Evolutionary conservation across 2,797 vertebrate species (phyloP).

Genomic region (Acrocephalus scirpaceus): DNA sequence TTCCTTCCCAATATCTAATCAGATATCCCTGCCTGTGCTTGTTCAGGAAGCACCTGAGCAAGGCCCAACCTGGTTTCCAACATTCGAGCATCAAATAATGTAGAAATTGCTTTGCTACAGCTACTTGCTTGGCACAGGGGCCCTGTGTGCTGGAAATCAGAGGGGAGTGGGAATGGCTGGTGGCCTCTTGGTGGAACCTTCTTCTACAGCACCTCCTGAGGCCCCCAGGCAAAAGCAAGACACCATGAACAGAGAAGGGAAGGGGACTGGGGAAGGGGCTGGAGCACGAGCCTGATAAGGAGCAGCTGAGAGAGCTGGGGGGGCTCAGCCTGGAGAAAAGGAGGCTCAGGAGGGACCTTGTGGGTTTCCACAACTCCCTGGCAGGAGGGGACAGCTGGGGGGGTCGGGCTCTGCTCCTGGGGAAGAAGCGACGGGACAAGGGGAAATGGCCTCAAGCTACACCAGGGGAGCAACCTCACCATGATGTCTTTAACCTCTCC

Average conservation of each 20-base stretch:
- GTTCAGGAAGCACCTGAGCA: background rate
- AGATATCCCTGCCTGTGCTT: background rate
- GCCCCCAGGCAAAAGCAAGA: background rate
- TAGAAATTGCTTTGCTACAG: background rate
- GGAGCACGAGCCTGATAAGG: background rate
- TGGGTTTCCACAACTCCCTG: background rate
- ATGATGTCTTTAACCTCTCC: background rate
- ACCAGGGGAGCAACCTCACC: background rate
- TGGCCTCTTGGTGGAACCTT: background rate
- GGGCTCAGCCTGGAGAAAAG: background rate
- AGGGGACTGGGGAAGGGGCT: background rate
- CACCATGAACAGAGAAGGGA: background rate
- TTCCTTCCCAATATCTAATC: background rate
- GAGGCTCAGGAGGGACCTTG: background rate
- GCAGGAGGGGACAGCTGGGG: background rate
- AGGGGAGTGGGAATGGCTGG: background rate
- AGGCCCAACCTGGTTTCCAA: background rate
- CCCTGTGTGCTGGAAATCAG: background rate
- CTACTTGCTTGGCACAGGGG: background rate
- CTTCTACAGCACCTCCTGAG: background rate
- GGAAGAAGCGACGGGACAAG: background rate
- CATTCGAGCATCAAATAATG: fast-evolving
- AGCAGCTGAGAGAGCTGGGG: background rate
- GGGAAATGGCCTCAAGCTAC: background rate
- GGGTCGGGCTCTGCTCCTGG: fast-evolving